Evolutionary conservation across 2,113 vertebrate genomes (phyloP).

Genomic region (Barbus barbus): DNA sequence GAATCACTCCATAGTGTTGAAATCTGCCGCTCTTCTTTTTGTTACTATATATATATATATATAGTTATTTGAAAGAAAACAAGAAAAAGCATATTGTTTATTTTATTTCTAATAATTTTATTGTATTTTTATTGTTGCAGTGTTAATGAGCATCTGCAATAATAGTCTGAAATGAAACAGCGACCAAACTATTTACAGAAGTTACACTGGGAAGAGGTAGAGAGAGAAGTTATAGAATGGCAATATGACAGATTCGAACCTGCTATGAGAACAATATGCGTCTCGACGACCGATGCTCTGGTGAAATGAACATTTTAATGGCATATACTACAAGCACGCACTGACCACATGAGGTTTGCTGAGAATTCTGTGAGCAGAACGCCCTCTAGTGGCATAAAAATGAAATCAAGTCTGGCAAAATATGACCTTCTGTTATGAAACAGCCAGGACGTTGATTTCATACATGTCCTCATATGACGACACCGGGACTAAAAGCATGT

Average conservation of each 20-base stretch:
- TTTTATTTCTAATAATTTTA: not conserved
- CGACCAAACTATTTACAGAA: not conserved
- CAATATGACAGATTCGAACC: not conserved
- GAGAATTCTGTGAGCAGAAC: conserved; percentile 50
- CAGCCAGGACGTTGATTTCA: no score
- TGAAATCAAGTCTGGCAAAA: conserved; percentile 48
- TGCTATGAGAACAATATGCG: not conserved
- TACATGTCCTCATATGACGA: no score
- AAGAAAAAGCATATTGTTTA: no score
- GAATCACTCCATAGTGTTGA: no score
- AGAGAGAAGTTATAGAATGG: not conserved
- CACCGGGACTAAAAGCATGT: no score
- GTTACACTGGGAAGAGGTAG: not conserved
- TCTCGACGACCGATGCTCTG: not conserved
- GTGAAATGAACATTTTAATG: not conserved
- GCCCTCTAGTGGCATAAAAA: conserved; percentile 69
- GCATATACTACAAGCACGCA: not conserved
- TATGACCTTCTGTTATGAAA: no score
- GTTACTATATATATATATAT: no score
- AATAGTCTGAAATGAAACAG: not conserved
- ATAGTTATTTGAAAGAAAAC: no score
- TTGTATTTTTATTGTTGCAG: not conserved
- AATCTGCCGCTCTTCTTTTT: no score
- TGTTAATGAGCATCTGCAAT: not conserved
- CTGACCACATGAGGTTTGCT: not conserved